Evolutionary conservation across 2,888 invertebrate genomes (phyloP).

Genomic region (Noctua janthina): DNA sequence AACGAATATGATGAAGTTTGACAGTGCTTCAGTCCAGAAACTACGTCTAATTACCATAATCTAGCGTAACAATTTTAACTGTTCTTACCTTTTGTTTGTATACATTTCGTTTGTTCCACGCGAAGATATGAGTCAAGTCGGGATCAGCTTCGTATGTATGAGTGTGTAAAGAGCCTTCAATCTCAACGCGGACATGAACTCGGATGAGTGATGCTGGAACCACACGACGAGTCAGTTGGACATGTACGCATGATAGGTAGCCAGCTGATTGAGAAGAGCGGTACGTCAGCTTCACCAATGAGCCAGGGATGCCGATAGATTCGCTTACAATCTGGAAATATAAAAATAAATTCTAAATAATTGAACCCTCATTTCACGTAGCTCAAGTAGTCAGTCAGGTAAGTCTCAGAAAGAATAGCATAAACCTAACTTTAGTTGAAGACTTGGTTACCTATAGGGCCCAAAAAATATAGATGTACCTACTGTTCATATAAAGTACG

Average conservation of each 20-base stretch:
- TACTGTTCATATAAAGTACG: neutral
- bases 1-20: neutral
- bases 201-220: slow-evolving; percentile 95
- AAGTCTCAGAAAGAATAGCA: neutral
- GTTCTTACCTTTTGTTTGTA: slow-evolving; percentile 96
- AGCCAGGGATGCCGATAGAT: slow-evolving; percentile 98
- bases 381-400: neutral
- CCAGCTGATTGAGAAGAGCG: slow-evolving; percentile 98
- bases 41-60: neutral
- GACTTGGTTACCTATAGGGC: no score
- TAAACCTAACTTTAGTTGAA: neutral
- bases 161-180: slow-evolving; percentile 97
- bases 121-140: slow-evolving; percentile 98
- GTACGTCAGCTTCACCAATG: slow-evolving; percentile 97
- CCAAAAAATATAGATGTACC: no score
- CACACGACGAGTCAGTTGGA: slow-evolving; percentile 95
- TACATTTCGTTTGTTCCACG: slow-evolving; percentile 99
- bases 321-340: slow-evolving; percentile 97
- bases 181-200: slow-evolving; percentile 97
- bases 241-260: slow-evolving; percentile 97
- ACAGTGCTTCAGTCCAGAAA: neutral
- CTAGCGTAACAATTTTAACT: no score
- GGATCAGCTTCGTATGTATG: slow-evolving; percentile 99
- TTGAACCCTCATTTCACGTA: neutral
- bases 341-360: neutral